Conservation (phyloP, 2,113 vertebrate genomes). For the Mus pahari region DNA sequence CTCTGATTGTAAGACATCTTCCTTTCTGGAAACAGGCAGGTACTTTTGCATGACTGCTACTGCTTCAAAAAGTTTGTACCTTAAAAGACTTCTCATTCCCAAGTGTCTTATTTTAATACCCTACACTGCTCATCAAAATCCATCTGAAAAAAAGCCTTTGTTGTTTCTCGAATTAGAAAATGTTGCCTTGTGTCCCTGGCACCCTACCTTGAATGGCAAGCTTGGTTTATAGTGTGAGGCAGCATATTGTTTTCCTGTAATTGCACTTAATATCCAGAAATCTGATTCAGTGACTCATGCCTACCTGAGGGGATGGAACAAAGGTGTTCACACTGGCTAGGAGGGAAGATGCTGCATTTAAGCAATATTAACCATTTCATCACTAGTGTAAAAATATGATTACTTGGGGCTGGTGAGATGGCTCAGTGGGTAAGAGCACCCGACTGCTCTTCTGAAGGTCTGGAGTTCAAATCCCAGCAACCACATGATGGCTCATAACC, state of each 20-base stretch:
- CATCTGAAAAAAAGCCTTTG: slow-evolving; percentile 17
- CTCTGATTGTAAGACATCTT: neutral
- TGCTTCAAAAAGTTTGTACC: neutral
- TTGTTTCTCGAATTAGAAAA: slow-evolving; percentile 49
- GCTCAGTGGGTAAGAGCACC: too few species aligned
- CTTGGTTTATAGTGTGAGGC: slow-evolving; percentile 41
- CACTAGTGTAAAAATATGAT: slow-evolving; percentile 24
- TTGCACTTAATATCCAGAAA: slow-evolving; percentile 1
- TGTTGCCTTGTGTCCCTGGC: slow-evolving; percentile 1
- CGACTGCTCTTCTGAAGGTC: too few species aligned
- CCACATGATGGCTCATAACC: too few species aligned
- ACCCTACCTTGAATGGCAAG: slow-evolving; percentile 27
- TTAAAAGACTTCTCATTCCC: neutral
- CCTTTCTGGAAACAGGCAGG: neutral
- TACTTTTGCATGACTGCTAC: neutral
- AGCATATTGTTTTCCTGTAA: slow-evolving; percentile 25
- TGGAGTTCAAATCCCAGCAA: too few species aligned
- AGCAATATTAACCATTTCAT: neutral
- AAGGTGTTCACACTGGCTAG: neutral
- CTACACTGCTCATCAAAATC: neutral
- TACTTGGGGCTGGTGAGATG: too few species aligned
- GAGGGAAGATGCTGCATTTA: neutral
- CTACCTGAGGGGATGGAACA: neutral
- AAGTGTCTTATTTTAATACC: neutral
- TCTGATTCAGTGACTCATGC: slow-evolving; percentile 15